A percentile compares a stretch with the other conserved stretches of the same genome.
Evolutionary conservation across 1,140 invertebrate genomes (phyloP).

Genomic region (Brachionus sp.): DNA sequence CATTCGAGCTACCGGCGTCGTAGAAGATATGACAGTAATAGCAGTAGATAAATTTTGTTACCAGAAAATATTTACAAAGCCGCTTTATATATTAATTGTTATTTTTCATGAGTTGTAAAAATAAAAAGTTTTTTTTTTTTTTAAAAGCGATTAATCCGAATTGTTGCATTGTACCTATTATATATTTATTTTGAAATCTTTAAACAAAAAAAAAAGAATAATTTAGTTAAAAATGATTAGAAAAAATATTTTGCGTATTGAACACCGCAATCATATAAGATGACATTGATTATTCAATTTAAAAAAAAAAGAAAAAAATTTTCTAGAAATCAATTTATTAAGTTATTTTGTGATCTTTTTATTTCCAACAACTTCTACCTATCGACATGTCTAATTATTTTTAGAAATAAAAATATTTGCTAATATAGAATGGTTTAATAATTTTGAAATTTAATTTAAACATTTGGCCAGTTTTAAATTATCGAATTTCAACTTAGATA

Average conservation of each 20-base stretch:
- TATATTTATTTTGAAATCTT: background rate
- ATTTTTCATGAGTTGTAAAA: conserved; percentile 3
- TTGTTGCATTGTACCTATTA: background rate
- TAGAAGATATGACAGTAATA: conserved; percentile 29
- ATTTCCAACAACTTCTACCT: background rate
- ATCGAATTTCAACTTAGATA: background rate
- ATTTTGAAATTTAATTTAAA: background rate
- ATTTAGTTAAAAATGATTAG: background rate
- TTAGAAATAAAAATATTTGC: background rate
- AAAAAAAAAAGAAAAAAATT: background rate
- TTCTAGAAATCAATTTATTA: background rate
- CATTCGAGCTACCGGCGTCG: background rate
- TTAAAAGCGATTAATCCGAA: background rate
- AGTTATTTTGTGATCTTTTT: too few species aligned
- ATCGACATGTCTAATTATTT: background rate
- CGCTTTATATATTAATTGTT: background rate
- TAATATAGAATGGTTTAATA: background rate
- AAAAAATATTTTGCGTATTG: background rate
- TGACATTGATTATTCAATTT: background rate
- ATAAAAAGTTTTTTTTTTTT: background rate
- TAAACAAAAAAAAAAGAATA: background rate
- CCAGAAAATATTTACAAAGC: background rate
- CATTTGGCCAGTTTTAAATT: background rate
- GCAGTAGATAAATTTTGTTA: background rate
- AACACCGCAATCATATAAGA: background rate